Conservation (phyloP, 2,888 invertebrate genomes). For the Atethmia centrago region DNA sequence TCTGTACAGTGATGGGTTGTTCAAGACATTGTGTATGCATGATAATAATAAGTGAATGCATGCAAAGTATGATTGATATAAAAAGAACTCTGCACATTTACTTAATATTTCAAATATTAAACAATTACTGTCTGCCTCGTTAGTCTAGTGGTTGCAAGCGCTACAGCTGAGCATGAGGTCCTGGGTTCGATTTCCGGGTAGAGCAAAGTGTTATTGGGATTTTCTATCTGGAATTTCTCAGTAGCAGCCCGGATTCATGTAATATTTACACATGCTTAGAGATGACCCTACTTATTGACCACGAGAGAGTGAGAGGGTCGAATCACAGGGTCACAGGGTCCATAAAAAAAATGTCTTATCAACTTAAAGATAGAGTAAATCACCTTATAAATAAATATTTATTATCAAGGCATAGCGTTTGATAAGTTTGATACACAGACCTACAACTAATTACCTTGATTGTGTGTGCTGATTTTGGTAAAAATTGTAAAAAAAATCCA, state of each 20-base stretch:
- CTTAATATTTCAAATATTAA: background rate
- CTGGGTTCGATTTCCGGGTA: too few relatives aligned
- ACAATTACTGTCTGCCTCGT: too few relatives aligned
- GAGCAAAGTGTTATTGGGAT: too few relatives aligned
- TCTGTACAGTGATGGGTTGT: background rate
- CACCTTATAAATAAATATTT: background rate
- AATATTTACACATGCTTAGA: background rate
- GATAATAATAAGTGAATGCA: constrained; percentile 9
- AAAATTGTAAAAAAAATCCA: too few relatives aligned
- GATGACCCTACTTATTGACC: background rate
- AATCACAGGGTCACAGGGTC: background rate
- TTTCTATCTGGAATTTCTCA: too few relatives aligned
- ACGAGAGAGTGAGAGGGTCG: background rate
- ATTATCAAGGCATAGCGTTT: background rate
- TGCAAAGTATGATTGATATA: constrained; percentile 20
- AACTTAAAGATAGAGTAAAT: background rate
- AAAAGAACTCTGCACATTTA: constrained; percentile 9
- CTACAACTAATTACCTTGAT: too few relatives aligned
- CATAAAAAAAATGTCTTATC: background rate
- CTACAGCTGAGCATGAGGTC: too few relatives aligned
- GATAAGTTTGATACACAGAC: too few relatives aligned
- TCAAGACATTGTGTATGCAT: background rate
- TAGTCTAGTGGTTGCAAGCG: too few relatives aligned
- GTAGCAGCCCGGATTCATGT: too few relatives aligned
- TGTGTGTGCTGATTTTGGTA: too few relatives aligned